Conservation (phyloP, 2,888 invertebrate species). For the Phortica magna region DNA sequence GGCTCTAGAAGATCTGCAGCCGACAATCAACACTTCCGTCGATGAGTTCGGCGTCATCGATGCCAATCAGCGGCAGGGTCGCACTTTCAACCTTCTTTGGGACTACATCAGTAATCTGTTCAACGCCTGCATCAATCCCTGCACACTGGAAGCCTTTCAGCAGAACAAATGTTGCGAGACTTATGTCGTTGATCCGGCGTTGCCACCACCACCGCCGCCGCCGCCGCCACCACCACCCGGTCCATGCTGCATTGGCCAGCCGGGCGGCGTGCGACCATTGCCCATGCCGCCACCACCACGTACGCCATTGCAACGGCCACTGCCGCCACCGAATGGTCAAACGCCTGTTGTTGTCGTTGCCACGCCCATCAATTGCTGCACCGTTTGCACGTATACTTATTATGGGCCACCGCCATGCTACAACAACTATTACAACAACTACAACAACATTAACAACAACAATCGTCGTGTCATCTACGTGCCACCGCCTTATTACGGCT, state of each 20-base stretch:
- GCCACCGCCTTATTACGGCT: slow-evolving; percentile 62
- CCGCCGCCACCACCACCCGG: slow-evolving; percentile 36
- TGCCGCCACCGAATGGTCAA: slow-evolving; percentile 45
- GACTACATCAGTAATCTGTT: slow-evolving; percentile 62
- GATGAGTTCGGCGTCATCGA: slow-evolving; percentile 65
- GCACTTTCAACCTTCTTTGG: slow-evolving; percentile 61
- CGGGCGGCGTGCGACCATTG: slow-evolving; percentile 22
- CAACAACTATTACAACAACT: slow-evolving; percentile 44
- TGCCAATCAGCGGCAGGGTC: slow-evolving; percentile 57
- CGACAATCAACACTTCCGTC: slow-evolving; percentile 53
- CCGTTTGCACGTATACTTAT: slow-evolving; percentile 60
- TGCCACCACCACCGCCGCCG: slow-evolving; percentile 28
- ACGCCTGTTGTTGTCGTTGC: slow-evolving; percentile 54
- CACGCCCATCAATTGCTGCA: slow-evolving; percentile 67
- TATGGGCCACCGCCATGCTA: slow-evolving; percentile 71
- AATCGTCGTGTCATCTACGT: slow-evolving; percentile 55
- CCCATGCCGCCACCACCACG: slow-evolving; percentile 37
- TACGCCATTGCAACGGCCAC: slow-evolving; percentile 43
- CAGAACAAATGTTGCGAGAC: slow-evolving; percentile 66
- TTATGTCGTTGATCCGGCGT: slow-evolving; percentile 45
- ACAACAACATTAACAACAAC: slow-evolving; percentile 36
- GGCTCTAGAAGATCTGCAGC: slow-evolving; percentile 52
- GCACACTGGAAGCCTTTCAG: slow-evolving; percentile 66
- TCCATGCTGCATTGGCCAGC: slow-evolving; percentile 37
- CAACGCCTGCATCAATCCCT: slow-evolving; percentile 61